A percentile compares a stretch with the other conserved stretches of the same genome.
Evolutionary conservation across 2,797 vertebrate genomes (phyloP).

Genomic region (Phataginus tetradactyla): DNA sequence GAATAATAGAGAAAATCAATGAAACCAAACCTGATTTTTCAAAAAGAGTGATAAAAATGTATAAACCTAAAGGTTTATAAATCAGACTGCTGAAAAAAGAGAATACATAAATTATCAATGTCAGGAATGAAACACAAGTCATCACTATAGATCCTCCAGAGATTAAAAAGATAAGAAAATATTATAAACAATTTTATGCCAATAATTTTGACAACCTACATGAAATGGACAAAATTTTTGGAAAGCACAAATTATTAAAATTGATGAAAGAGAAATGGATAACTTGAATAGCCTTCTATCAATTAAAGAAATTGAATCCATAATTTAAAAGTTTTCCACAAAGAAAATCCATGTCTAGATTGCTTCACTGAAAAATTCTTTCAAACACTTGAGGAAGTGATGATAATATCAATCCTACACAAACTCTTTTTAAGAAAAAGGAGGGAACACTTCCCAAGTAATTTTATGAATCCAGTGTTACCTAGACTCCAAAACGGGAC

Average conservation of each 20-base stretch:
- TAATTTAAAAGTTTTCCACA: not conserved
- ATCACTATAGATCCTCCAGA: not conserved
- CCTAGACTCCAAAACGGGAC: not conserved
- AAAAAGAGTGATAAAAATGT: not conserved
- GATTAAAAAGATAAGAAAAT: not conserved
- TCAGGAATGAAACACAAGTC: not conserved
- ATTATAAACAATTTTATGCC: not conserved
- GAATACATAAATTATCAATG: not conserved
- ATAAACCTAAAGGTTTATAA: not conserved
- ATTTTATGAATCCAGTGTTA: not conserved
- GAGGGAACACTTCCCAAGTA: not conserved
- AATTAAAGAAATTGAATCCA: not conserved
- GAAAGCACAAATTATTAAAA: not conserved
- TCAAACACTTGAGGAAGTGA: not conserved
- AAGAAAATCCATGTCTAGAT: not conserved
- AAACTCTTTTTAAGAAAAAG: not conserved
- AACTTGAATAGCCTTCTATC: not conserved
- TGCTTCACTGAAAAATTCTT: not conserved
- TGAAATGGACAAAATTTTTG: not conserved
- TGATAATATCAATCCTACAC: not conserved
- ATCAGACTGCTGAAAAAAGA: not conserved
- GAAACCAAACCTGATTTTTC: not conserved
- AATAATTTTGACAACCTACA: not conserved
- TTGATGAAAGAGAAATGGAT: not conserved
- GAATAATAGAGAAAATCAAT: not conserved